Conservation (phyloP, 2,113 vertebrate species). For the Morone chrysops region DNA sequence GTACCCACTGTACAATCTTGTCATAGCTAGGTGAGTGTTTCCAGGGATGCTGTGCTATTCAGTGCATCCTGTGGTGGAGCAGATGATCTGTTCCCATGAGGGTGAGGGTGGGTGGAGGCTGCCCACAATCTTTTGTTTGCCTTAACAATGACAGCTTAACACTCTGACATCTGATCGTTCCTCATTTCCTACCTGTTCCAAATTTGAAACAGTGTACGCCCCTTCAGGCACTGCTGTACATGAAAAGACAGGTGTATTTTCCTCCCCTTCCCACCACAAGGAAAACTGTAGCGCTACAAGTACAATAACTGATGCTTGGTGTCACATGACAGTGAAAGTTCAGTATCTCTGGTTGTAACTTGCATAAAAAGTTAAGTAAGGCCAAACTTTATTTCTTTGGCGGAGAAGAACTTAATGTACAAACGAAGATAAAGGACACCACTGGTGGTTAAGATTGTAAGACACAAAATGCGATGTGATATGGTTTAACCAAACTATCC, state of each 20-base stretch:
- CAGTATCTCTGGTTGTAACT: constrained; percentile 22
- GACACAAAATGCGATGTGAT: background rate
- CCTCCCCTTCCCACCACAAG: background rate
- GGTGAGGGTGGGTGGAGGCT: constrained; percentile 26
- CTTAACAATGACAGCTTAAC: constrained; percentile 54
- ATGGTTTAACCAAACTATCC: constrained; percentile 13
- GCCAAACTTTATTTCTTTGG: constrained; percentile 22
- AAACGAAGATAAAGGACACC: background rate
- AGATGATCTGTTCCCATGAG: constrained; percentile 59
- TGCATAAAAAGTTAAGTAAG: constrained; percentile 29
- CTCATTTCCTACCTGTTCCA: constrained; percentile 45
- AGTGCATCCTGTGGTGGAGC: constrained; percentile 29
- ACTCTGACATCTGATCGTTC: constrained; percentile 63
- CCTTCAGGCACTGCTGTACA: constrained; percentile 28
- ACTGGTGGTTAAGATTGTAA: background rate
- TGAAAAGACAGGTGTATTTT: constrained; percentile 35
- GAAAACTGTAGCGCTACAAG: constrained; percentile 20
- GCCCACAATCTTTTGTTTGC: constrained; percentile 66
- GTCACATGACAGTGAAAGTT: constrained; percentile 54
- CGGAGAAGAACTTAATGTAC: constrained; percentile 8
- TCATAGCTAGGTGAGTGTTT: constrained; percentile 8
- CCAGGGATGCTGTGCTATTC: constrained; percentile 23
- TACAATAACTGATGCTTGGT: constrained; percentile 51
- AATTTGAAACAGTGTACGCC: constrained; percentile 29
- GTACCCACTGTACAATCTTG: constrained; percentile 5